Evolutionary conservation across 2,797 vertebrate species (phyloP), one percentile per base, ranked within the genome.

Genomic region (Hipposideros larvatus): DNA sequence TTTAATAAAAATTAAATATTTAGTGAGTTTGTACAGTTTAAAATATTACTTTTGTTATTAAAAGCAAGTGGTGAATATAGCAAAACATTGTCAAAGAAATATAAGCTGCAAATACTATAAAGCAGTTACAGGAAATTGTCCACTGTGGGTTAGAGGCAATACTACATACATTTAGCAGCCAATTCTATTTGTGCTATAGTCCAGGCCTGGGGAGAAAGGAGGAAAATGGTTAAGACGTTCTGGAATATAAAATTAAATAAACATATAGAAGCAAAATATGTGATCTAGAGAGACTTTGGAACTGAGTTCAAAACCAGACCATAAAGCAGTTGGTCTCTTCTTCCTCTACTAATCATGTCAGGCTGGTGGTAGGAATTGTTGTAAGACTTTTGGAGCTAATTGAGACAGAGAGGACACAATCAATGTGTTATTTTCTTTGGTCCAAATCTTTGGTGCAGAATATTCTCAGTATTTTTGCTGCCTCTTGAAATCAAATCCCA

Each of bases 401-500:
- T 75, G 96, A 95, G 98, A 89, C 57, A 93, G 66, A 94, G 94
- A 85, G 65, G 95, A 96, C 68, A 93, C 26, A 86, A 96, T 96
- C 91, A 95, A 96, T 96, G 48, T 92, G 11, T 63, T 96, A 28
- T 91, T 95, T 97, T 95, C 90, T 98, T 97, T 96, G 90, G 53
- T 96, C 79, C 91, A 97, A 97, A 93, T 96, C 82, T 98, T 95
- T 98, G 90, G 83, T 97, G 96, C 59, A 96, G 90, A 98, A 85
- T 87, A 74, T 97, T 97, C 79, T 95, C 46, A 31, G 73, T 96
- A 93, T 87, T 82, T 97, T 97, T 66, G 7, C 79, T 97, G 66
- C 74, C 96, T 41, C 93, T 97, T 96, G 79, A 94, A 98, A 98
- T 97, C 82, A 98, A 97, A 97, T 90, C 86, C 95, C 93, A 95